Evolutionary conservation across 2,113 vertebrate species (phyloP).

Genomic region (Nothocercus nigrocapillus): DNA sequence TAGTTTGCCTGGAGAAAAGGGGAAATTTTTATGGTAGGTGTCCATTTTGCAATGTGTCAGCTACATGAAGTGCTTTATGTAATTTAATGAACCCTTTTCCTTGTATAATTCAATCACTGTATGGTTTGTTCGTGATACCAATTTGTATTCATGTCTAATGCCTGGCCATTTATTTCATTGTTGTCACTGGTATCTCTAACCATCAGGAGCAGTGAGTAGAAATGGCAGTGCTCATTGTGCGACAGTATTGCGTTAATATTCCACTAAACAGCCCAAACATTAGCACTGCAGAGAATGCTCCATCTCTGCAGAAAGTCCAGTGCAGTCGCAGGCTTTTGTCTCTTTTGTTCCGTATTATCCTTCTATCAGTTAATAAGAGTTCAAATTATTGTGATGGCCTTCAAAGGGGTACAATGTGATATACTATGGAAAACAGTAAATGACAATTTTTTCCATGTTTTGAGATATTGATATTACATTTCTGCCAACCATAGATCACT

Average conservation of each 20-base stretch:
- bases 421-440: not conserved
- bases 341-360: not conserved
- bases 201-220: not conserved
- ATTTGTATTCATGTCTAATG: not conserved
- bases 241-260: not conserved
- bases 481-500: not conserved
- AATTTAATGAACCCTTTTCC: not conserved
- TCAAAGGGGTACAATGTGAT: not conserved
- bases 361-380: not conserved
- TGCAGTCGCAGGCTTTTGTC: not conserved
- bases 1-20: not conserved
- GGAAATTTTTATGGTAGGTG: not conserved
- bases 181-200: not conserved
- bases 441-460: not conserved
- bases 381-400: constrained; percentile 3
- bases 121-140: not conserved
- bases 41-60: not conserved
- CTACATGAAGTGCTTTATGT: not conserved
- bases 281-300: not conserved
- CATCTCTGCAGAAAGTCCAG: not conserved
- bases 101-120: not conserved
- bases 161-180: not conserved
- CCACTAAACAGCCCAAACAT: not conserved
- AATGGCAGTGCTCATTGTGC: not conserved
- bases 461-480: not conserved